Conservation (phyloP, 2,888 invertebrate species). For the Crematogaster levior region DNA sequence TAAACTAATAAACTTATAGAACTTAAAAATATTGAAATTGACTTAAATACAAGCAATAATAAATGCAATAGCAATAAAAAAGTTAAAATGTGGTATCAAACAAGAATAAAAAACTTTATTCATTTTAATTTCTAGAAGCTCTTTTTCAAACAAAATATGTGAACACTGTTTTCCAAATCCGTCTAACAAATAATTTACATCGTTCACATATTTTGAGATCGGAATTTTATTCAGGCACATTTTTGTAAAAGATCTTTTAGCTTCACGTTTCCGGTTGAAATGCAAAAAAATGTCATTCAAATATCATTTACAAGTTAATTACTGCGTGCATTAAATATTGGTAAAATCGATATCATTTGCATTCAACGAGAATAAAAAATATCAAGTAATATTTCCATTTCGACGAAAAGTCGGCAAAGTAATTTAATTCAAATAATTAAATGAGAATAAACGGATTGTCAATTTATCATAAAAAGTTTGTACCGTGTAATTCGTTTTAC, state of each 20-base stretch:
- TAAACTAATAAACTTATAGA: too few species aligned
- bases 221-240: not conserved
- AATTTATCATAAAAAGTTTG: constrained; percentile 8
- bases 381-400: not conserved
- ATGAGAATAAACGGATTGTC: not conserved
- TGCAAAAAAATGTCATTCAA: not conserved
- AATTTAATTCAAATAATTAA: too few species aligned
- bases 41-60: not conserved
- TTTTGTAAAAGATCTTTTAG: not conserved
- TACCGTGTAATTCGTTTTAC: not conserved
- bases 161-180: not conserved
- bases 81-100: not conserved
- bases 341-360: not conserved
- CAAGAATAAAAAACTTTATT: not conserved
- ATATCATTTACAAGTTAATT: constrained; percentile 5
- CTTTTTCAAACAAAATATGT: not conserved
- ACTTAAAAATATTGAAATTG: not conserved
- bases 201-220: not conserved
- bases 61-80: not conserved
- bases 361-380: not conserved
- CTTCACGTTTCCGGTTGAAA: not conserved
- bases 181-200: not conserved
- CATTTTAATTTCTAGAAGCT: not conserved
- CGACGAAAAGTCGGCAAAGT: not conserved
- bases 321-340: not conserved